A percentile compares a stretch with the other conserved stretches of the same genome.
These are phyloP conservation scores for Calameuta filiformis DNA, from an alignment of 2,888 invertebrate species.

Conservation along the genomic window DNA sequence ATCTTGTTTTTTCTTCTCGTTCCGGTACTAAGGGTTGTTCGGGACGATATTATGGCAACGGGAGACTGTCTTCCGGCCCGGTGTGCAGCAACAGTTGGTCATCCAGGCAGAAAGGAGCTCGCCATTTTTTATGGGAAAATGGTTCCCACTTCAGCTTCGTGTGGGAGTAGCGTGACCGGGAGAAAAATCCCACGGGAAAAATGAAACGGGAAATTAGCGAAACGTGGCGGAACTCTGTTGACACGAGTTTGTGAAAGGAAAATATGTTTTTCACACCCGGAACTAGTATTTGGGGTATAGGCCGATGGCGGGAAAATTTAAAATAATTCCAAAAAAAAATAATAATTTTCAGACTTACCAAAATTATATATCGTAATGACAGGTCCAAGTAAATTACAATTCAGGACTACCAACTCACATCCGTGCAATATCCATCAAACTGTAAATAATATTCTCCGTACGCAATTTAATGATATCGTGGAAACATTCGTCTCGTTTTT, in stretches of 20 bases:
- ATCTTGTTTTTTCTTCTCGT: background rate
- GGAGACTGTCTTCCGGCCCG: conserved; percentile 31
- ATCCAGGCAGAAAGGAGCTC: background rate
- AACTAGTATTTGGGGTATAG: background rate
- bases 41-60: conserved; percentile 9
- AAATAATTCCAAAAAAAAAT: background rate
- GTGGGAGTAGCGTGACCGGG: background rate
- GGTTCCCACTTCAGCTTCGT: background rate
- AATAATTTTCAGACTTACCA: background rate
- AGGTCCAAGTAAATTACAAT: background rate
- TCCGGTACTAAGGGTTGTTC: background rate
- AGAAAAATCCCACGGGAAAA: background rate
- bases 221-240: background rate
- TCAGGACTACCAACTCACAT: background rate
- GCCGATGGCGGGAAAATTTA: background rate
- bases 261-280: background rate
- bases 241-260: background rate
- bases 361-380: background rate
- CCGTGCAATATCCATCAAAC: background rate
- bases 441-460: background rate
- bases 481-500: background rate
- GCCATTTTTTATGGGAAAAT: background rate
- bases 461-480: background rate
- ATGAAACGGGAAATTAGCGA: background rate
- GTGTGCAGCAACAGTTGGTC: conserved; percentile 18